Percentiles rank a stretch among this genome's conserved stretches.
Conservation (phyloP, 2,888 invertebrate genomes). For the Actias luna region DNA sequence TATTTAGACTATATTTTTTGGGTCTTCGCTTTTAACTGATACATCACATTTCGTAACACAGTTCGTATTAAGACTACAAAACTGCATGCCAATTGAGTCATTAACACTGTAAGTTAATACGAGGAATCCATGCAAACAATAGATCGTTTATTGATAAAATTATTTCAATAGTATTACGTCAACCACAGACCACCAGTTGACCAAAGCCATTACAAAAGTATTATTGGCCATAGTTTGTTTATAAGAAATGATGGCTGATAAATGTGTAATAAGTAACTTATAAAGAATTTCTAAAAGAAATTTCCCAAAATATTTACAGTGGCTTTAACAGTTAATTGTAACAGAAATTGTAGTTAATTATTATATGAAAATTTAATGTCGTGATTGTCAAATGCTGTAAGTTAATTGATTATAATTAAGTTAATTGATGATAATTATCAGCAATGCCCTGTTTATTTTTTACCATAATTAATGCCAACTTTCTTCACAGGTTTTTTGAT, state of each 20-base stretch:
- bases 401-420: too few relatives aligned
- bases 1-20: too few relatives aligned
- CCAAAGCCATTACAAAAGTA: slow-evolving; percentile 14
- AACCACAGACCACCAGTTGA: slow-evolving; percentile 32
- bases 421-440: too few relatives aligned
- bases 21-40: not conserved
- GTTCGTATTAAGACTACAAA: not conserved
- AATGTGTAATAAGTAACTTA: not conserved
- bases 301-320: too few relatives aligned
- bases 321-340: too few relatives aligned
- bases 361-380: too few relatives aligned
- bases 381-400: too few relatives aligned
- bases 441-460: too few relatives aligned
- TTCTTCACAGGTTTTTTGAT: too few relatives aligned
- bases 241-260: not conserved
- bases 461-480: too few relatives aligned
- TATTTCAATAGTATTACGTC: slow-evolving; percentile 23
- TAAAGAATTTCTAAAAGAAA: not conserved
- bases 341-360: too few relatives aligned
- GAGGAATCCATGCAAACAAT: slow-evolving; percentile 43
- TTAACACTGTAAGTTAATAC: slow-evolving; percentile 29
- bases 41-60: not conserved
- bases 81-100: slow-evolving; percentile 37
- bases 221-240: slow-evolving; percentile 2
- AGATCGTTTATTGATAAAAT: slow-evolving; percentile 38